Conservation (phyloP, 1,140 invertebrate genomes). For the Homarus americanus region DNA sequence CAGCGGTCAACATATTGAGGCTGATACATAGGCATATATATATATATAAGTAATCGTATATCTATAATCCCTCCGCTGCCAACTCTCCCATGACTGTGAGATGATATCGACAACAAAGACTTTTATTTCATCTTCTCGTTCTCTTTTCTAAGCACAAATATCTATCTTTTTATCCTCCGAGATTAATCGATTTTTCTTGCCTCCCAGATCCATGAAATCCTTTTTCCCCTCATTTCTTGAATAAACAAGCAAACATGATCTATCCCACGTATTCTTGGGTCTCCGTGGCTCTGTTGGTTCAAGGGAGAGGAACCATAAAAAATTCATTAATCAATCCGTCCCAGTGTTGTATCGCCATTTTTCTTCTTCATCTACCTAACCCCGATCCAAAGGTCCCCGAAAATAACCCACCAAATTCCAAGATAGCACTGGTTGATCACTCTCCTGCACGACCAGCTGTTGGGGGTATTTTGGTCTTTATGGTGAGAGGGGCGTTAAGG, state of each 20-base stretch:
- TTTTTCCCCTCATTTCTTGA: neutral
- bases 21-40: neutral
- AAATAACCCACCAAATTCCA: constrained; percentile 63
- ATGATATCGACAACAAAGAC: too few species aligned
- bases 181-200: constrained; percentile 24
- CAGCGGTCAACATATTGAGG: too few species aligned
- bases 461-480: neutral
- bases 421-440: constrained; percentile 47
- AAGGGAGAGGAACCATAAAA: constrained; percentile 67
- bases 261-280: neutral
- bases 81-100: too few species aligned
- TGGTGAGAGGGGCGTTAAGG: neutral
- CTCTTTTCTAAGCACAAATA: neutral
- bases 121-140: too few species aligned
- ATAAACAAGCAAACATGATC: constrained; percentile 49
- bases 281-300: constrained; percentile 54
- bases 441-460: neutral
- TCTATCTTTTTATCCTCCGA: constrained; percentile 2
- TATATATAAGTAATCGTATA: neutral
- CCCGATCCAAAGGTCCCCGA: constrained; percentile 55
- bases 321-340: constrained; percentile 72
- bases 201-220: neutral
- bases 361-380: constrained; percentile 66
- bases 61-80: too few species aligned
- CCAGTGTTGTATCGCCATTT: constrained; percentile 65